These are phyloP conservation scores for Piezodorus guildinii DNA, from an alignment of 1,140 invertebrate genomes.

Conservation along the genomic window DNA sequence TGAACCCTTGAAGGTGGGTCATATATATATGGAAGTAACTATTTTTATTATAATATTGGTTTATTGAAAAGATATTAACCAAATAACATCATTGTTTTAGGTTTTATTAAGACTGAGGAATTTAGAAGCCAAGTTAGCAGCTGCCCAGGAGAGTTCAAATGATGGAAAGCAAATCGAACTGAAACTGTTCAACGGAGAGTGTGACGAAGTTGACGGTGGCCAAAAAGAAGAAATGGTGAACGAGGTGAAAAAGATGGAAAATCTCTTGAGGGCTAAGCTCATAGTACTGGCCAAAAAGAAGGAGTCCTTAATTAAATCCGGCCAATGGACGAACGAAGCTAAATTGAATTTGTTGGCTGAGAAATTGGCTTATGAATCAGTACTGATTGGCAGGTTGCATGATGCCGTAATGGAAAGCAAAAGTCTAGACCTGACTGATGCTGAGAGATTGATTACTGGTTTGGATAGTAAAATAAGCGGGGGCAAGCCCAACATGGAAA, in stretches of 20 bases:
- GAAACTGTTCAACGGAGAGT: conserved; percentile 24
- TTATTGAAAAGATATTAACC: neutral
- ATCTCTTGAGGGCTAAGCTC: conserved; percentile 49
- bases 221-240: conserved; percentile 21
- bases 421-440: conserved; percentile 31
- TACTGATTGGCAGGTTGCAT: conserved; percentile 48
- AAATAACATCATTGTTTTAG: neutral
- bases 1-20: conserved; percentile 65
- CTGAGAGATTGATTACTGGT: conserved; percentile 31
- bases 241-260: conserved; percentile 29
- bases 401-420: conserved; percentile 36
- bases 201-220: conserved; percentile 23
- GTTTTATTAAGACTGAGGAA: conserved; percentile 53
- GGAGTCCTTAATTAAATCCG: conserved; percentile 43
- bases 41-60: no score
- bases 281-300: conserved; percentile 49
- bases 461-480: conserved; percentile 26
- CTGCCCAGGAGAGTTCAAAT: conserved; percentile 31
- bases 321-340: conserved; percentile 49
- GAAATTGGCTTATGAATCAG: conserved; percentile 61
- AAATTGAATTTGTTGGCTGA: conserved; percentile 57
- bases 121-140: conserved; percentile 58
- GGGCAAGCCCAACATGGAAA: conserved; percentile 26
- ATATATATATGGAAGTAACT: no score
- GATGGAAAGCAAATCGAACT: conserved; percentile 27